Conservation (phyloP, 2,888 invertebrate species). For the Drosophila yooni region DNA sequence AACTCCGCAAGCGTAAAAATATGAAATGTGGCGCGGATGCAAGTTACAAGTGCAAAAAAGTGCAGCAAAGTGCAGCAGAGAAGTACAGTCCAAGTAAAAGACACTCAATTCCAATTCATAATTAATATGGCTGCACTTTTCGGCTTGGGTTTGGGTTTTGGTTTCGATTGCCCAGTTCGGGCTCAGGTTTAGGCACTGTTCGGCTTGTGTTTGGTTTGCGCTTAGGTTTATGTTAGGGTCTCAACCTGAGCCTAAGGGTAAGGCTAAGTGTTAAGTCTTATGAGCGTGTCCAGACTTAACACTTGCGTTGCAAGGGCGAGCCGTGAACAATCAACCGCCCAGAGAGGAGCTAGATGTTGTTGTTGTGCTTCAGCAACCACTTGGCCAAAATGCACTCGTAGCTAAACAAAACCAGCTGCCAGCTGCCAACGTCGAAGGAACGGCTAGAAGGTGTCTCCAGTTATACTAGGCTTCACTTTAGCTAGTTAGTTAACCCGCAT, state of each 20-base stretch:
- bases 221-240: constrained; percentile 1
- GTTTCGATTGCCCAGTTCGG: constrained; percentile 1
- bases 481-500: background rate
- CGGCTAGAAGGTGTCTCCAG: constrained; percentile 7
- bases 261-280: background rate
- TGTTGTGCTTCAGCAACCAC: constrained; percentile 51
- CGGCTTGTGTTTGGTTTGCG: background rate
- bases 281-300: constrained; percentile 37
- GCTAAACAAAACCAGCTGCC: constrained; percentile 3
- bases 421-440: constrained; percentile 5
- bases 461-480: background rate
- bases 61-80: constrained; percentile 8
- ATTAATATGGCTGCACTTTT: constrained; percentile 65
- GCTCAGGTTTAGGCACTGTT: background rate
- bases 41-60: constrained; percentile 8
- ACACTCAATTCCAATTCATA: constrained; percentile 67
- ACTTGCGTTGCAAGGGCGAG: constrained; percentile 38
- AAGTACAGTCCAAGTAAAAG: constrained; percentile 43
- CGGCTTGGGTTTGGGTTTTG: background rate
- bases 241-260: constrained; percentile 1
- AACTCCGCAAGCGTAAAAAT: constrained; percentile 74
- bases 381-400: constrained; percentile 22
- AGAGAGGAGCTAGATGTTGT: constrained; percentile 8
- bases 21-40: constrained; percentile 65
- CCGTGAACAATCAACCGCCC: background rate